A percentile compares a stretch with the other conserved stretches of the same genome.
These are phyloP conservation scores for Lasioglossum morio DNA, from an alignment of 2,888 invertebrate species.

Conservation along the genomic window DNA sequence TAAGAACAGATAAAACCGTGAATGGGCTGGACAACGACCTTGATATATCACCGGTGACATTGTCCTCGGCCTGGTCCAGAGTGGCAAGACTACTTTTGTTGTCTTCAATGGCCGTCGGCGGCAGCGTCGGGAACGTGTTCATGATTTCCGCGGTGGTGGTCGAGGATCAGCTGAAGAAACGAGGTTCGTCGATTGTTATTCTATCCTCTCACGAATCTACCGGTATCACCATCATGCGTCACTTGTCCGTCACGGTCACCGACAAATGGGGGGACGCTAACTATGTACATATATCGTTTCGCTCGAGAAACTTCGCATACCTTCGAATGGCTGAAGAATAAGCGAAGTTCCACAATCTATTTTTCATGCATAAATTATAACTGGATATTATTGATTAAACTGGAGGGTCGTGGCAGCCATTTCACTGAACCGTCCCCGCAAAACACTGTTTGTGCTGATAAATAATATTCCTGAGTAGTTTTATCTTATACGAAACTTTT, in stretches of 20 bases:
- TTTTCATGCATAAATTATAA: neutral
- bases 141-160: slow-evolving; percentile 91
- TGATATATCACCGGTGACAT: slow-evolving; percentile 88
- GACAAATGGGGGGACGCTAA: neutral
- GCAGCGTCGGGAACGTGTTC: slow-evolving; percentile 91
- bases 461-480: too few species aligned
- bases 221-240: neutral
- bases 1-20: slow-evolving; percentile 73
- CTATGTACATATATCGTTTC: neutral
- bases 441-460: too few species aligned
- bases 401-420: too few species aligned
- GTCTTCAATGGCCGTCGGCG: slow-evolving; percentile 88
- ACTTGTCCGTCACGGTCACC: neutral
- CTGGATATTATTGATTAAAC: too few species aligned
- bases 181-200: slow-evolving; percentile 85
- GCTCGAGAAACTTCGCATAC: neutral
- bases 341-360: neutral
- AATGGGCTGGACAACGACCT: slow-evolving; percentile 75
- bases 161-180: slow-evolving; percentile 89
- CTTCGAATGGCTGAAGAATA: neutral
- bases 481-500: too few species aligned
- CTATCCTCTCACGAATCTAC: neutral
- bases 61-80: slow-evolving; percentile 89
- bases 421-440: too few species aligned
- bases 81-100: slow-evolving; percentile 88